Conservation (phyloP, 2,888 invertebrate genomes). For the Ectropis crepuscularia region DNA sequence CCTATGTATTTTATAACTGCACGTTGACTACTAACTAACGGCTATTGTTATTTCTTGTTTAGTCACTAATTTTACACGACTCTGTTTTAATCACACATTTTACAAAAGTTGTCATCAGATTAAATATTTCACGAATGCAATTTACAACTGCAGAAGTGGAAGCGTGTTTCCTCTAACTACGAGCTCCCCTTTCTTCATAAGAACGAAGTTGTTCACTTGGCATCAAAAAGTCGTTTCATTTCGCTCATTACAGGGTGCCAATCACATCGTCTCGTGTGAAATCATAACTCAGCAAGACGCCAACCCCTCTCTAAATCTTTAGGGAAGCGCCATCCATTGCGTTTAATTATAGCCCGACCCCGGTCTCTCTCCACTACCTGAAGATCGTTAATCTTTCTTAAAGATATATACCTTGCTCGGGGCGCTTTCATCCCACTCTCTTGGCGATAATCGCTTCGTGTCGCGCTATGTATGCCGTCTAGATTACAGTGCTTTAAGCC, state of each 20-base stretch:
- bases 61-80: too few relatives aligned
- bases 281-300: conserved; percentile 83
- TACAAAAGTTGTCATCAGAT: too few relatives aligned
- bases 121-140: too few relatives aligned
- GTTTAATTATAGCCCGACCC: conserved; percentile 82
- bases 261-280: conserved; percentile 77
- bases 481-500: conserved; percentile 55
- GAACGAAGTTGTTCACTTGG: conserved; percentile 45
- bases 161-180: conserved; percentile 4
- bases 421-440: conserved; percentile 64
- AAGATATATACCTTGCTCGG: conserved; percentile 78
- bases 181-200: conserved; percentile 23
- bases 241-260: conserved; percentile 75
- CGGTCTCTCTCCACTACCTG: conserved; percentile 74
- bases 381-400: conserved; percentile 84
- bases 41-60: too few relatives aligned
- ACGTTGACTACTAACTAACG: too few relatives aligned
- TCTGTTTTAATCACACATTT: too few relatives aligned
- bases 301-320: conserved; percentile 80
- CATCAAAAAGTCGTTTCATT: conserved; percentile 66
- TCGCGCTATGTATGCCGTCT: conserved; percentile 56
- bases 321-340: conserved; percentile 80
- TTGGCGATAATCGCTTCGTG: conserved; percentile 75
- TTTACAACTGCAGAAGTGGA: not conserved
- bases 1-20: too few relatives aligned